Percentiles rank a stretch among this genome's conserved stretches.
Evolutionary conservation across 2,113 vertebrate genomes (phyloP).

Genomic region (Phaethornis superciliosus): DNA sequence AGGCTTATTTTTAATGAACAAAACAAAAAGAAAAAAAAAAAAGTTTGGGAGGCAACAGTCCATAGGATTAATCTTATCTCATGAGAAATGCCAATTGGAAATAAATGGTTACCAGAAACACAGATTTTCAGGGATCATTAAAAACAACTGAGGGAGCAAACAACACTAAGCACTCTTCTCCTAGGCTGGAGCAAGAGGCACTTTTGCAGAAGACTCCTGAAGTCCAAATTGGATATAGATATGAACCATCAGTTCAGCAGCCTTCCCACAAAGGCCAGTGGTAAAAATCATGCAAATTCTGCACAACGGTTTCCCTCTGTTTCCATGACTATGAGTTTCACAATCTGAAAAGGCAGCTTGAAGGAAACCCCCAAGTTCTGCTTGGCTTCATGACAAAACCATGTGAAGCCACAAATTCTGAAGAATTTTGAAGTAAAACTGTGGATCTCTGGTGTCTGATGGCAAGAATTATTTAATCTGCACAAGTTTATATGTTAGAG

Average conservation of each 20-base stretch:
- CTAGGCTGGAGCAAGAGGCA: background rate
- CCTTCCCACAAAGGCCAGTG: background rate
- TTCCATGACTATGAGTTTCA: background rate
- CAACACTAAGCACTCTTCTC: background rate
- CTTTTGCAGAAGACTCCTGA: background rate
- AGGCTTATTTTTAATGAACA: background rate
- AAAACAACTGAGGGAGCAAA: background rate
- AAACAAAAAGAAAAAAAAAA: too few species aligned
- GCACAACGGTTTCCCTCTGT: background rate
- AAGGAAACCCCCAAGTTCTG: constrained; percentile 5
- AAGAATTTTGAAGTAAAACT: background rate
- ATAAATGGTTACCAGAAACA: background rate
- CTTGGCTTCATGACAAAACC: background rate
- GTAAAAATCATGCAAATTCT: background rate
- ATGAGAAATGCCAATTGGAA: background rate
- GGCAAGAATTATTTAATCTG: background rate
- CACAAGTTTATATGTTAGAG: background rate
- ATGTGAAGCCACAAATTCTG: background rate
- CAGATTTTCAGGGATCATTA: background rate
- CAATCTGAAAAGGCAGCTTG: background rate
- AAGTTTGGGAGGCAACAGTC: background rate
- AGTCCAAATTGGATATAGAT: background rate
- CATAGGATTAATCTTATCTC: background rate
- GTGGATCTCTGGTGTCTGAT: background rate
- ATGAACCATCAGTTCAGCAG: background rate